Percentiles rank a stretch among this genome's conserved stretches.
Conservation (phyloP, 2,888 invertebrate genomes). For the Morpho achilles region DNA sequence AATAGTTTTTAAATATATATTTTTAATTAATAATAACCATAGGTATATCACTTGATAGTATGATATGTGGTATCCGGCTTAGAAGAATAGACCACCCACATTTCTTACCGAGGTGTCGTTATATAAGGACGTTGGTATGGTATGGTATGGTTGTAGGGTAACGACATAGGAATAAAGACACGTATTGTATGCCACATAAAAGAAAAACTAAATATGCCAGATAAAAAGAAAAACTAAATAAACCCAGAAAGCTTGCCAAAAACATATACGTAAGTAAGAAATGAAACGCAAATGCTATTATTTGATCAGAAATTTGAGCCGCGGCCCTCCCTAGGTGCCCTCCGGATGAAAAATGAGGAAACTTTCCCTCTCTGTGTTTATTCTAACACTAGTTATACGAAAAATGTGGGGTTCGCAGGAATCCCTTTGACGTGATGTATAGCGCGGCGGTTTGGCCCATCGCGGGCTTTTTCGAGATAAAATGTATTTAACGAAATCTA, state of each 20-base stretch:
- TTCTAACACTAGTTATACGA: constrained; percentile 68
- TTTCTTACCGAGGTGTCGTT: too few relatives aligned
- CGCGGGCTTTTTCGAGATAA: constrained; percentile 20
- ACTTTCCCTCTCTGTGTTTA: constrained; percentile 69
- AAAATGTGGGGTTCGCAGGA: constrained; percentile 41
- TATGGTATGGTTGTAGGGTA: too few relatives aligned
- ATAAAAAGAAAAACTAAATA: constrained; percentile 4
- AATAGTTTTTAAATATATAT: too few relatives aligned
- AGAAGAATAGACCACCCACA: too few relatives aligned
- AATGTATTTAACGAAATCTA: too few relatives aligned
- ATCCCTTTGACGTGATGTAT: constrained; percentile 42
- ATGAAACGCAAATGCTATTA: constrained; percentile 43
- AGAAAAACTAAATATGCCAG: constrained; percentile 2
- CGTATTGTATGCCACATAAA: neutral
- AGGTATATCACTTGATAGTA: too few relatives aligned
- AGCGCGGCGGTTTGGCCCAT: constrained; percentile 23
- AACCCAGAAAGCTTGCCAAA: constrained; percentile 8
- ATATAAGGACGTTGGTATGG: too few relatives aligned
- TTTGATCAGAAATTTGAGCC: constrained; percentile 59
- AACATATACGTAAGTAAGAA: constrained; percentile 37
- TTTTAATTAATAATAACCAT: too few relatives aligned
- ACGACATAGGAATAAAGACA: too few relatives aligned
- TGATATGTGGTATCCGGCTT: too few relatives aligned
- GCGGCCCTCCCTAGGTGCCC: constrained; percentile 50
- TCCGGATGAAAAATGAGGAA: constrained; percentile 67